Conservation (phyloP, 2,797 vertebrate genomes). For the Gallinago nigripennis region DNA sequence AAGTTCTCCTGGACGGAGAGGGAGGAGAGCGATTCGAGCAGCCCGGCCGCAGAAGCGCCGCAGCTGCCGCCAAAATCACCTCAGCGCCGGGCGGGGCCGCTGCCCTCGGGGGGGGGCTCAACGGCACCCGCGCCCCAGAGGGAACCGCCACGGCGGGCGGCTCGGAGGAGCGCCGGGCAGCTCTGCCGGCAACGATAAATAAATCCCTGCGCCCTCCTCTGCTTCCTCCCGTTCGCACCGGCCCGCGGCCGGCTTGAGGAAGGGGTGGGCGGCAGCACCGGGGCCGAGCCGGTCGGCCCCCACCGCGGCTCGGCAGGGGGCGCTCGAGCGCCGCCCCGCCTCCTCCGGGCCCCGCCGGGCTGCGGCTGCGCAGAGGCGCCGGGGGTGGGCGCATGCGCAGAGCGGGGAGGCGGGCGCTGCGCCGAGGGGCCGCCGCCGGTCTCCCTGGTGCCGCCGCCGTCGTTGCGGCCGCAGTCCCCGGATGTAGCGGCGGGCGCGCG, state of each 20-base stretch:
- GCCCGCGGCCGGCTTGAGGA: too few species aligned
- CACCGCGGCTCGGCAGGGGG: background rate
- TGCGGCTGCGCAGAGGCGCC: background rate
- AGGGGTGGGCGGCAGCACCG: fast-evolving
- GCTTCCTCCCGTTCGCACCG: background rate
- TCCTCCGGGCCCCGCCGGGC: too few species aligned
- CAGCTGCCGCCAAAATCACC: background rate
- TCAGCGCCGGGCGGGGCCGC: background rate
- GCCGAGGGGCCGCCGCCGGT: background rate
- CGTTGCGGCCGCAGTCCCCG: slow-evolving; percentile 35
- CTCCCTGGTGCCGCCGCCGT: background rate
- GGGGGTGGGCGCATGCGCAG: background rate
- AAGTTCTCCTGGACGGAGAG: background rate
- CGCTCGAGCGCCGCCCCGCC: background rate
- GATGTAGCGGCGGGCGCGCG: slow-evolving; percentile 66
- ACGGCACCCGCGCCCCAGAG: too few species aligned
- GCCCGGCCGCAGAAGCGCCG: background rate
- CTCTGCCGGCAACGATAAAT: fast-evolving
- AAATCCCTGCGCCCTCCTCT: fast-evolving
- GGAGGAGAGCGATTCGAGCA: too few species aligned
- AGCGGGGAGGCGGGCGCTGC: background rate
- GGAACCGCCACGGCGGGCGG: background rate
- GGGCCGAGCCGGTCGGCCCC: background rate
- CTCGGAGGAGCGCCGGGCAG: fast-evolving
- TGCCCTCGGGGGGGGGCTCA: too few species aligned